phyloP scores from a whole-genome alignment of 2,888 invertebrate genomes.

The Orgyia antiqua region DNA sequence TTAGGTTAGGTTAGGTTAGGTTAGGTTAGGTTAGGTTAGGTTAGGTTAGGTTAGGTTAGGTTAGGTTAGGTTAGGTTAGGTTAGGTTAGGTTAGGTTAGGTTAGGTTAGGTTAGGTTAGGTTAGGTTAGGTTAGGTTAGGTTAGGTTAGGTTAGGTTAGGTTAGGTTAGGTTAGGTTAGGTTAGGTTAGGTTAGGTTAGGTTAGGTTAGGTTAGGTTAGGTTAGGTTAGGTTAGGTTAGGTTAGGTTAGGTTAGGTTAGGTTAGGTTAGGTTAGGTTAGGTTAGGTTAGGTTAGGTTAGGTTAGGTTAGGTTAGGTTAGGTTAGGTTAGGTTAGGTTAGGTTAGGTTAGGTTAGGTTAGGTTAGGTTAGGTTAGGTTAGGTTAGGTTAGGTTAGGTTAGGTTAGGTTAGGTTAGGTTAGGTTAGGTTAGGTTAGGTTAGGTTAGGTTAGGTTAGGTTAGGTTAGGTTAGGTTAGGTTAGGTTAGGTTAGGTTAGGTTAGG shows the following conservation, averaged over 20 bases:
- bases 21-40: slow-evolving; percentile 12
- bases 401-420: too few relatives aligned
- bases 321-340: slow-evolving; percentile 9
- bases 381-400: too few relatives aligned
- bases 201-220: slow-evolving; percentile 17
- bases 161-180: slow-evolving; percentile 17
- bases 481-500: too few relatives aligned
- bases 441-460: too few relatives aligned
- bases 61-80: slow-evolving; percentile 13
- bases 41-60: slow-evolving; percentile 12
- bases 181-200: slow-evolving; percentile 19
- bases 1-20: slow-evolving; percentile 11
- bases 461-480: too few relatives aligned
- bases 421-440: too few relatives aligned
- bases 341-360: slow-evolving; percentile 10
- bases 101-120: slow-evolving; percentile 14
- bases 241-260: slow-evolving; percentile 14
- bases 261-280: slow-evolving; percentile 13
- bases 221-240: slow-evolving; percentile 15
- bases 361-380: slow-evolving; percentile 12
- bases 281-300: slow-evolving; percentile 12
- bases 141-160: slow-evolving; percentile 19
- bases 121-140: slow-evolving; percentile 16
- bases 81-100: slow-evolving; percentile 13
- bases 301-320: slow-evolving; percentile 15